Evolutionary conservation across 2,797 vertebrate species (phyloP), one percentile per base, ranked within the genome.

Genomic region (Philypnodon macrostomus): DNA sequence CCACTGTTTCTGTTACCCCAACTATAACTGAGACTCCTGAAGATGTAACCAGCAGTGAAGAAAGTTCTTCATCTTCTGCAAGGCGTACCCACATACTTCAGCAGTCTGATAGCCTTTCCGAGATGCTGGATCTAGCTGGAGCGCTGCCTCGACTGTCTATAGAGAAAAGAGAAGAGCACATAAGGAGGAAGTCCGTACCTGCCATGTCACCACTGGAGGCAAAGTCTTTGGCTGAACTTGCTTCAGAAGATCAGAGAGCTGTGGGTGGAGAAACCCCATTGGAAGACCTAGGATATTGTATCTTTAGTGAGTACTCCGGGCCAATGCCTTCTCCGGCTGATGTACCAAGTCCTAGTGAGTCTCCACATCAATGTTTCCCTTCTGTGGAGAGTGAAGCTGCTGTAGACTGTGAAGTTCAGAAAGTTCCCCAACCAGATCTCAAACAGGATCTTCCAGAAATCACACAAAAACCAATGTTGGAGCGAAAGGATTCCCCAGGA

Each of bases 81-180:
- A 58, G 64, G 36, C 47, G 70, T n/a, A 53, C 1, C 7, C 15
- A 21, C 5, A 18, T 19, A 21, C 53, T 73, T 17, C 64, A 76
- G 24, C 62, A 58, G 53, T 68, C 76, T 80, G 90, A 64, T 79
- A 91, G 45, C 81, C 79, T 94, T 34, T 92, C 93, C 29, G 93
- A 95, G 75, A 94, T 93, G 91, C 83, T 96, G 48, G 93, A 95
- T 64, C 85, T 95, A 51, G 93, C 93, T 47, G 93, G 92, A 45
- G 89, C 87, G 14, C 80, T 92, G 21, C 93, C 91, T 34, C 85
- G 83, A 24, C 71, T 86, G 34, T 89, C 91, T 35, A 83, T 88
- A 0, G 84, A 90, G 58, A 88, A 73, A 35, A 76, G 82, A 44
- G 92, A 93, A 12, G 91, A 93, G 35, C 59, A 69, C 11, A 62